Conservation (phyloP, 2,113 vertebrate genomes). For the Neogale vison region DNA sequence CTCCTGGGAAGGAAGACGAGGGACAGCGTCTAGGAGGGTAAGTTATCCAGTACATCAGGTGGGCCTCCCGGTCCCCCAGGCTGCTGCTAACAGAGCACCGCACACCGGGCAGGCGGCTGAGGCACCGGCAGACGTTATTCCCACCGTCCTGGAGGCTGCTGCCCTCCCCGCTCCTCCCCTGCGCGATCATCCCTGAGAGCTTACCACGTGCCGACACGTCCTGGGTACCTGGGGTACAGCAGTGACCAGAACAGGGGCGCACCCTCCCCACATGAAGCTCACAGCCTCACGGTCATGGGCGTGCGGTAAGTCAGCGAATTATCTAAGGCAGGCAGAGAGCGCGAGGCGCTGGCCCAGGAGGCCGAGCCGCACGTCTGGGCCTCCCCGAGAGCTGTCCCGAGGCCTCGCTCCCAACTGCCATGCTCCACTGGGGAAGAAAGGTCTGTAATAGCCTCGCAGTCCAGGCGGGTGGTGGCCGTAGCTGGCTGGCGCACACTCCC, state of each 20-base stretch:
- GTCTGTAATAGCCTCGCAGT: not conserved
- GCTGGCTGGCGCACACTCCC: not conserved
- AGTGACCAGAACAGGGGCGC: not conserved
- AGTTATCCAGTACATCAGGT: accelerated
- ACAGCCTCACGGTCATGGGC: accelerated
- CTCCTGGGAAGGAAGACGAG: not conserved
- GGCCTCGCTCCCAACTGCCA: not conserved
- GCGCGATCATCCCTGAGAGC: no score
- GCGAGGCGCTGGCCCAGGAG: accelerated
- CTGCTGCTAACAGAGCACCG: not conserved
- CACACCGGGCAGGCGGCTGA: accelerated
- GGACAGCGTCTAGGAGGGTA: accelerated
- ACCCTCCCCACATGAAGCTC: accelerated
- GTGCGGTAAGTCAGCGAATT: accelerated
- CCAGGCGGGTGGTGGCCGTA: not conserved
- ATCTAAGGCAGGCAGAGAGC: accelerated
- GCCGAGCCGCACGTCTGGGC: accelerated
- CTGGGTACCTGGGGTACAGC: not conserved
- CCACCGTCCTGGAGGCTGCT: not conserved
- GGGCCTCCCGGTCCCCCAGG: accelerated
- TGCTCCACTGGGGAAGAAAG: not conserved
- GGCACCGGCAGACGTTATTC: no score
- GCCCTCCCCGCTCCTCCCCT: not conserved
- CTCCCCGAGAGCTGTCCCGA: not conserved
- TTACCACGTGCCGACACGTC: accelerated